Conservation (phyloP, 2,797 vertebrate species). For the Enteromius trimaculatus region DNA sequence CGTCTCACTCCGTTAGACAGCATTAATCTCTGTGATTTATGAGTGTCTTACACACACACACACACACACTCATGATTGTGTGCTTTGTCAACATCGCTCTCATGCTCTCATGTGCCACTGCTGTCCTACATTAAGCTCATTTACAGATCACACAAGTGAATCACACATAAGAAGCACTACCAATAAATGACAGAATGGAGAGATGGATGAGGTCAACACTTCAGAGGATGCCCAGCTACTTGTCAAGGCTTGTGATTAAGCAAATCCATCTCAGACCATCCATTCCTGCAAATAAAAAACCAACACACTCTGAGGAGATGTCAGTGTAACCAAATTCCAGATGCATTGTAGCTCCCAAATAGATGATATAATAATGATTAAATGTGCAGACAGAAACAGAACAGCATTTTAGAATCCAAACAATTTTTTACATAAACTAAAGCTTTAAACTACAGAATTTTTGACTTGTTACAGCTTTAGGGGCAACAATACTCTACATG, state of each 20-base stretch:
- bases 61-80: not conserved
- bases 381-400: not conserved
- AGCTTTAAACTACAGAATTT: not conserved
- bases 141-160: slow-evolving; percentile 23
- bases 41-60: slow-evolving; percentile 32
- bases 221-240: not conserved
- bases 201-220: slow-evolving; percentile 13
- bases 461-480: not conserved
- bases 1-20: not conserved
- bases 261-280: not conserved
- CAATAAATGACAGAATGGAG: slow-evolving; percentile 13
- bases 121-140: not conserved
- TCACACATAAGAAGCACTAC: not conserved
- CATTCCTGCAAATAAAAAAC: not conserved
- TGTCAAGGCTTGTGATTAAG: not conserved
- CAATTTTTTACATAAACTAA: not conserved
- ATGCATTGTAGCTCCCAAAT: not conserved
- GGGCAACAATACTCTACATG: not conserved
- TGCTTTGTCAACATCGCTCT: slow-evolving; percentile 8
- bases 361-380: too few relatives aligned
- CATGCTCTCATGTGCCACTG: not conserved
- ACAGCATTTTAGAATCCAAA: not conserved
- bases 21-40: slow-evolving; percentile 25
- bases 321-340: not conserved
- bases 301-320: not conserved